These are phyloP conservation scores for Catocala nupta DNA, from an alignment of 2,888 invertebrate genomes.

Conservation along the genomic window DNA sequence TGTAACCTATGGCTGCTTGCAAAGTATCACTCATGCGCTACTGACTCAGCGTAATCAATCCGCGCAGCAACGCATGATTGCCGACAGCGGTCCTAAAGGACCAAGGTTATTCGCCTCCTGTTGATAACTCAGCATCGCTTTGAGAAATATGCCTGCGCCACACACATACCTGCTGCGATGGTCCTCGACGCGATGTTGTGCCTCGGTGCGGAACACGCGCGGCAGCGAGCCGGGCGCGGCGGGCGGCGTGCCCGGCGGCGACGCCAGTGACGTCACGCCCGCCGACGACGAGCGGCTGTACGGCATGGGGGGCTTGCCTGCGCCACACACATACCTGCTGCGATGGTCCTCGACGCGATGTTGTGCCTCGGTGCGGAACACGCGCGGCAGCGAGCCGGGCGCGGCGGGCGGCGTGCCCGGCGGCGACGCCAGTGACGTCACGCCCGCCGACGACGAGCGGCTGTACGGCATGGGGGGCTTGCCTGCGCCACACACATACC, in stretches of 20 bases:
- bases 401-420: constrained; percentile 71
- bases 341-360: constrained; percentile 82
- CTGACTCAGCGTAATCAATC: too few species aligned
- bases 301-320: constrained; percentile 90
- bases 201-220: constrained; percentile 81
- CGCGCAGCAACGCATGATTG: too few species aligned
- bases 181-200: constrained; percentile 81
- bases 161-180: constrained; percentile 73
- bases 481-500: constrained; percentile 62
- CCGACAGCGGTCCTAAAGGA: too few species aligned
- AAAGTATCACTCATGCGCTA: too few species aligned
- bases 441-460: constrained; percentile 88
- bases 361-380: constrained; percentile 84
- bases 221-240: constrained; percentile 55
- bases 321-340: constrained; percentile 57
- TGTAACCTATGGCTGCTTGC: too few species aligned
- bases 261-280: constrained; percentile 76
- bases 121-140: too few species aligned
- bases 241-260: constrained; percentile 75
- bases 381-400: constrained; percentile 56
- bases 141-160: too few species aligned
- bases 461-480: constrained; percentile 91
- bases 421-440: constrained; percentile 75
- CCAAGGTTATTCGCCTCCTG: too few species aligned
- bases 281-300: constrained; percentile 89